Evolutionary conservation across 2,888 invertebrate genomes (phyloP).

Genomic region (Tethea ocularis): DNA sequence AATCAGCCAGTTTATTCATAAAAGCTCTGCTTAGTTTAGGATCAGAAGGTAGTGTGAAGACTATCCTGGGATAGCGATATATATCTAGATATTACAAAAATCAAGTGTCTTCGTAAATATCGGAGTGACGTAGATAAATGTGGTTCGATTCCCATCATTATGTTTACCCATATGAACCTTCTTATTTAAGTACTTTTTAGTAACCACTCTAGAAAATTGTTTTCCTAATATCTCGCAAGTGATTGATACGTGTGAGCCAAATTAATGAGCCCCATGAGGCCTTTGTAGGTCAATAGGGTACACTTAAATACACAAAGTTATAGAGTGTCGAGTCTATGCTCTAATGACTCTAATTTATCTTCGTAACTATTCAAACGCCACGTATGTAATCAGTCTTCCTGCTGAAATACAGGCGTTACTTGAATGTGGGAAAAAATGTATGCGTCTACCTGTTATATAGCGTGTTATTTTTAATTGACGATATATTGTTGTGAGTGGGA

Average conservation of each 20-base stretch:
- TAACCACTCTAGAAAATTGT: conserved; percentile 17
- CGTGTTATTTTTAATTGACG: neutral
- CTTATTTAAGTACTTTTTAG: neutral
- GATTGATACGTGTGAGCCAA: conserved; percentile 34
- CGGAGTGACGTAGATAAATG: no score
- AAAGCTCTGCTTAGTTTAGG: no score
- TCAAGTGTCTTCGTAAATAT: no score
- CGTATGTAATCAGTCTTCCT: conserved; percentile 14
- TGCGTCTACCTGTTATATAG: neutral
- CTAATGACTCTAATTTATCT: conserved; percentile 48
- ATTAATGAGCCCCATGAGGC: conserved; percentile 32
- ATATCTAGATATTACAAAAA: no score
- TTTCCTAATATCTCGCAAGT: conserved; percentile 15
- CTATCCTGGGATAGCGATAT: no score
- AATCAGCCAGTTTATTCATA: no score
- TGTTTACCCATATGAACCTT: no score
- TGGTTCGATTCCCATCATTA: no score
- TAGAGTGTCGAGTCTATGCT: conserved; percentile 24
- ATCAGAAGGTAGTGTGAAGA: no score
- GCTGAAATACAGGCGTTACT: conserved; percentile 3
- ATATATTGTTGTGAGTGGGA: neutral
- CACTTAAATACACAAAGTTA: conserved; percentile 25
- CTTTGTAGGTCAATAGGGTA: conserved; percentile 22
- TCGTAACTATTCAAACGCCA: conserved; percentile 42
- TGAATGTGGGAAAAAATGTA: neutral